Base-by-base conservation (phyloP, 1,140 invertebrate species). In the Belonocnema kinseyi region DNA sequence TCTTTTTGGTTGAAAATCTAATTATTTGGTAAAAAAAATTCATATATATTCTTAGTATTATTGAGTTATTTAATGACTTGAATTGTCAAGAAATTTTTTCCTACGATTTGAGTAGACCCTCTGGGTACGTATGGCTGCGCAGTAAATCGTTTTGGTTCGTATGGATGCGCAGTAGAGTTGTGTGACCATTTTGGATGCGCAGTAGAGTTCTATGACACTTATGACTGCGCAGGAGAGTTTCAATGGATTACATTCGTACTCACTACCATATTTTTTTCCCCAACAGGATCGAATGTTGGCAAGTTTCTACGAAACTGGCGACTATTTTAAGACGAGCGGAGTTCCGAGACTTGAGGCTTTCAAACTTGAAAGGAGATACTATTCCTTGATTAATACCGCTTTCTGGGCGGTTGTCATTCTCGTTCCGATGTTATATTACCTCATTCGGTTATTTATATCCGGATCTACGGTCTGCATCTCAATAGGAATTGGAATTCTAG, bases 301-400 rank as follows among this genome's bases (percentile, higher is more conserved):
- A 52, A 97, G 96, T 84, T 97, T 97, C 87, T 85, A 94, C 46
- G 93, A 95, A 85, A 96, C 95, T n/a, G 96, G 96, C 21, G 95
- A 96, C 90, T 97, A 96, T 89, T 97, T 97, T 85, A 89, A 92
- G 70, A 94, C 94, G 14, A 96, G 95, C 17, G 95, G 95, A 5
- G 92, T 96, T 5, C 90, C 93, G 86, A 91, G 93, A 88, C 88
- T 94, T 50, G 92, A 94, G 71, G 88, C 90, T 11, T 94, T 94
- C 77, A 88, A 88, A 76, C 61, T 94, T 17, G 87, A 91, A 3
- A 93, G 93, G 17, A 92, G 96, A 72, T 89, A 93, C 33, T 95
- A 93, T 87, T 94, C 95, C 1, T 85, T 97, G 11, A 54, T 97
- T 1, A 97, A 97, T 87, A 94, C 94, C 21, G 85, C 93, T 2